Evolutionary conservation across 2,797 vertebrate genomes (phyloP).

Genomic region (Notolepis coatsorum): DNA sequence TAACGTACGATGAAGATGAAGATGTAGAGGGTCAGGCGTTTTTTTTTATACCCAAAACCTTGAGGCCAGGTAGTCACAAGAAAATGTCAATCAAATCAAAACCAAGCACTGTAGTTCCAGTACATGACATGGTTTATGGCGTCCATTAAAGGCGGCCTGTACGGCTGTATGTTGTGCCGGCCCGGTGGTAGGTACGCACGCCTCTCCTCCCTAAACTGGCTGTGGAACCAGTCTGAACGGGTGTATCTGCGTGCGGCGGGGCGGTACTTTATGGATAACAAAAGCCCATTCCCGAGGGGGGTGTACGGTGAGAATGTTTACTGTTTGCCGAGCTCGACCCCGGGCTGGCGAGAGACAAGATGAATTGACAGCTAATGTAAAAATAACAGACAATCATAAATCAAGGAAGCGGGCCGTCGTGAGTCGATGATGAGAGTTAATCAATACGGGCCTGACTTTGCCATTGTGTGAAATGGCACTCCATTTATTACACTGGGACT

Average conservation of each 20-base stretch:
- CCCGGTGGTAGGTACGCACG: conserved; percentile 5
- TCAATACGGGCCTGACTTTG: conserved; percentile 94
- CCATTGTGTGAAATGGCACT: conserved; percentile 95
- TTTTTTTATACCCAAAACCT: no score
- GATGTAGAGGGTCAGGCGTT: no score
- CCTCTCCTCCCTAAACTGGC: conserved; percentile 26
- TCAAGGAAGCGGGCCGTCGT: conserved; percentile 91
- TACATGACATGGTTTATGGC: background rate
- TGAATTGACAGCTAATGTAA: conserved; percentile 96
- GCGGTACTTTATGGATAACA: conserved; percentile 41
- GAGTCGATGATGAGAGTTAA: conserved; percentile 95
- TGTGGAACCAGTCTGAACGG: conserved; percentile 49
- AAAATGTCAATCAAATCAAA: no score
- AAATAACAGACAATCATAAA: conserved; percentile 95
- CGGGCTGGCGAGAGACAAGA: conserved; percentile 88
- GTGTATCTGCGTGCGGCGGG: conserved; percentile 29
- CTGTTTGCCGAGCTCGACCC: conserved; percentile 84
- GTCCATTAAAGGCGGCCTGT: background rate
- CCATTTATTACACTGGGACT: conserved; percentile 90
- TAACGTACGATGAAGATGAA: no score
- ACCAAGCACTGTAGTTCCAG: background rate
- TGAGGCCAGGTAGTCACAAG: no score
- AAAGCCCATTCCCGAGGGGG: conserved; percentile 32
- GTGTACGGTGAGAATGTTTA: conserved; percentile 80
- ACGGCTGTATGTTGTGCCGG: background rate